A percentile compares a stretch with the other conserved stretches of the same genome.
phyloP scores from a whole-genome alignment of 2,113 vertebrate genomes.

The Rhombomys opimus region DNA sequence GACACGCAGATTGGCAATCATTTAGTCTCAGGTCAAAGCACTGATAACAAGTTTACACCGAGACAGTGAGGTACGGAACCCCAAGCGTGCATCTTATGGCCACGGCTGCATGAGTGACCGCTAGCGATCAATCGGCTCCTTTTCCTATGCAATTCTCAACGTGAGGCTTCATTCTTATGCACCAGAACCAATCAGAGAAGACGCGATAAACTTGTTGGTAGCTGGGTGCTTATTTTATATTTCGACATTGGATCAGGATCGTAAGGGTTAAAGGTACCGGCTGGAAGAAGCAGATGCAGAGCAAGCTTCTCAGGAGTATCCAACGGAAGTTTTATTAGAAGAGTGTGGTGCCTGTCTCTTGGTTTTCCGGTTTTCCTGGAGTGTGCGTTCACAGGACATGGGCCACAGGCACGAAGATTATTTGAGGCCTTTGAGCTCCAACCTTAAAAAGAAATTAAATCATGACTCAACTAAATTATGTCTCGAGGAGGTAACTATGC shows the following conservation, averaged over 20 bases:
- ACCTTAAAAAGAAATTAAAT: slow-evolving; percentile 72
- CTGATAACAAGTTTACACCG: slow-evolving; percentile 75
- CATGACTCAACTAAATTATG: slow-evolving; percentile 64
- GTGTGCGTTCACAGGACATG: neutral
- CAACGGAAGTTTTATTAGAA: slow-evolving; percentile 33
- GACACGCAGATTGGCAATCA: slow-evolving; percentile 82
- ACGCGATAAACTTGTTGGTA: neutral
- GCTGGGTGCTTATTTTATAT: neutral
- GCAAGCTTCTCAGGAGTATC: neutral
- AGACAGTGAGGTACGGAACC: slow-evolving; percentile 40
- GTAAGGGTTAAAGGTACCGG: neutral
- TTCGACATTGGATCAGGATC: neutral
- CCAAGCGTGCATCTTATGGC: neutral
- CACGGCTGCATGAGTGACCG: neutral
- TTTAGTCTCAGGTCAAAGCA: slow-evolving; percentile 79
- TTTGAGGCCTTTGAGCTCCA: slow-evolving; percentile 47
- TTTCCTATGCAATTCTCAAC: neutral
- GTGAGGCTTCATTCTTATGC: neutral
- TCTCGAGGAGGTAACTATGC: slow-evolving; percentile 54
- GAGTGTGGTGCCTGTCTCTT: neutral
- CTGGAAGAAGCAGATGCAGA: neutral
- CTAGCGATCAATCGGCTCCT: neutral
- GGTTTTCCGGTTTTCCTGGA: neutral
- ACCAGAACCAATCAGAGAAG: neutral
- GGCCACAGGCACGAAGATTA: slow-evolving; percentile 29